Conservation (phyloP, 2,888 invertebrate species). For the Trissonchulus latispiculum region DNA sequence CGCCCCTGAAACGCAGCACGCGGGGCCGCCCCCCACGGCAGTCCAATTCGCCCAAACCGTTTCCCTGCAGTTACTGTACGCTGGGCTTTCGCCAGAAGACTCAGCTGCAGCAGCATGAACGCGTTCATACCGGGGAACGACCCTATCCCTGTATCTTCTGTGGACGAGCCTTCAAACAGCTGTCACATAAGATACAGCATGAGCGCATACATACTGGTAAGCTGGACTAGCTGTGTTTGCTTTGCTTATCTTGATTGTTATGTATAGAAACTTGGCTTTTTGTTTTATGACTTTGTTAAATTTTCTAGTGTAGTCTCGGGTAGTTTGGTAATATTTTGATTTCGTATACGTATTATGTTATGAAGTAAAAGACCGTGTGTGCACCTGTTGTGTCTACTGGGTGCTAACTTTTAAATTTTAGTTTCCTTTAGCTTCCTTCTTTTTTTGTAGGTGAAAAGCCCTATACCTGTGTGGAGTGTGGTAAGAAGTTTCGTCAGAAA, state of each 20-base stretch:
- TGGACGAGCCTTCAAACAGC: slow-evolving; percentile 7
- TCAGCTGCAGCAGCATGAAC: slow-evolving; percentile 19
- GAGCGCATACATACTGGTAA: slow-evolving; percentile 18
- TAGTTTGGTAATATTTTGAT: no score
- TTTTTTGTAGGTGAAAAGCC: slow-evolving; percentile 19
- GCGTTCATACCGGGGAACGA: slow-evolving; percentile 17
- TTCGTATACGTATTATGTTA: no score
- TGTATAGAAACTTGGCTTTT: no score
- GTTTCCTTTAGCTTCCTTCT: no score
- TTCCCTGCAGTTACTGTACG: slow-evolving; percentile 10
- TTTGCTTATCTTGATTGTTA: no score
- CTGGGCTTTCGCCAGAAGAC: slow-evolving; percentile 14
- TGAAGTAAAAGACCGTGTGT: no score
- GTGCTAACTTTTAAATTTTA: no score
- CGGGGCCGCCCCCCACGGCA: slow-evolving; percentile 17
- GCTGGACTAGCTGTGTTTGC: background rate
- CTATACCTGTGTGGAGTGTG: slow-evolving; percentile 11
- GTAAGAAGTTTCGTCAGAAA: slow-evolving; percentile 11
- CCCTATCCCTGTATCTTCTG: slow-evolving; percentile 16
- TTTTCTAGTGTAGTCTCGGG: no score
- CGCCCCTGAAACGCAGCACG: background rate
- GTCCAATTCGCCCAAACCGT: slow-evolving; percentile 6
- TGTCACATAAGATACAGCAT: slow-evolving; percentile 5
- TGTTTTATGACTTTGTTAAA: no score
- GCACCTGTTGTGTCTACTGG: no score